Base-by-base conservation (phyloP, 2,113 vertebrate genomes). In the Leiothrix lutea region DNA sequence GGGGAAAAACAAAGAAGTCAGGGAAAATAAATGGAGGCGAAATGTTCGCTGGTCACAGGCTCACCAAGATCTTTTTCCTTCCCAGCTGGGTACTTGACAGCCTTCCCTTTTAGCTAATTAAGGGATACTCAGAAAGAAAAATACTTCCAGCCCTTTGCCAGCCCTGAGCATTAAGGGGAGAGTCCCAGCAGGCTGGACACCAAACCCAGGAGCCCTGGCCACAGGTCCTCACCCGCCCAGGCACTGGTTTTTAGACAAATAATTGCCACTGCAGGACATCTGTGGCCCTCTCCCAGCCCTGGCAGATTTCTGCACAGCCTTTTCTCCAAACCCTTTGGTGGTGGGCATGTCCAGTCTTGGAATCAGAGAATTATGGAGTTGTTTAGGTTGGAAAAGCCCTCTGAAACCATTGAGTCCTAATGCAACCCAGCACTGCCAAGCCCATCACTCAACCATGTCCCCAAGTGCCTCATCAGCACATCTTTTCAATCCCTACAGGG, bases 71-170 rank as follows among this genome's bases (percentile, higher is more conserved):
- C 85, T 88, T 93, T 96, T 74, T 80, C 18, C 60, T 44, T 92
- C 91, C 36, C 20, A 13, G 75, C 1, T 2, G 47, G 89, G 58
- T 75, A 62, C 81, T 90, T 95, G 81, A 94, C 90, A 96, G 94
- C 64, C 58, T 90, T 77, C 42, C 82, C 79, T 90, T 92, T 61
- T 54, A 90, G 62, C 61, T 93, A 93, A 95, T 95, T 96, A 96
- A 38, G 79, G 87, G 88, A 95, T 36, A 79, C 79, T 80, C 79
- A 79, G 65, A 90, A 90, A 87, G 36, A 87, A 71, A 94, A 96
- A 54, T 17, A 87, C 45, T 65, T 75, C 40, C 78, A 92, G 83
- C 75, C 75, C 86, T 95, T 92, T 91, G 71, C 91, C 86, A 94
- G 80, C 50, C 89, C 75, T 78, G 80, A 64, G 50, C 58, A 33